phyloP scores from a whole-genome alignment of 2,113 vertebrate genomes.

The Lophochroa leadbeateri region DNA sequence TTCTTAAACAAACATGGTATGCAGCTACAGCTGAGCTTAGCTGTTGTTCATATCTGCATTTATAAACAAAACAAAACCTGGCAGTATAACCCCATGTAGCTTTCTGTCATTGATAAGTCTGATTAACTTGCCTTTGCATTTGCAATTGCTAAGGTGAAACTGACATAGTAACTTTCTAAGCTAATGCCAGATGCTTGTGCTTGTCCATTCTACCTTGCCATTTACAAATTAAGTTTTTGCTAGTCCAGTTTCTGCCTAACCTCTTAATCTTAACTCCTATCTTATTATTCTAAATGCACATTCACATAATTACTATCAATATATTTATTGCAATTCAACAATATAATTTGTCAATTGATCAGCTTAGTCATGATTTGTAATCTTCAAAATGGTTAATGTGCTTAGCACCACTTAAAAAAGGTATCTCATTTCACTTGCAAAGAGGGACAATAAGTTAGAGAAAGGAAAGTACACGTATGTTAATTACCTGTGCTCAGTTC shows the following conservation, averaged over 20 bases:
- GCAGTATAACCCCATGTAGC: rapidly evolving
- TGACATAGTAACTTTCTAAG: neutral
- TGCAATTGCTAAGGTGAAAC: neutral
- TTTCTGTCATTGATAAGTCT: neutral
- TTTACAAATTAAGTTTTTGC: neutral
- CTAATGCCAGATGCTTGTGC: neutral
- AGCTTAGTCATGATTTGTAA: neutral
- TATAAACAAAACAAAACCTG: neutral
- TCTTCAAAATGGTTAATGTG: neutral
- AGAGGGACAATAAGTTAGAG: neutral
- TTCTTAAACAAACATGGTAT: neutral
- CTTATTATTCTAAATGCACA: neutral
- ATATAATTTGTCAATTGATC: neutral
- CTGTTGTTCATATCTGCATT: neutral
- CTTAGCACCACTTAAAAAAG: neutral
- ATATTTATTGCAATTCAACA: neutral
- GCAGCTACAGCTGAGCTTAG: neutral
- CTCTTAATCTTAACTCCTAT: neutral
- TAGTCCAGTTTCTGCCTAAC: neutral
- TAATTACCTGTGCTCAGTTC: neutral
- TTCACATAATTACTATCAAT: neutral
- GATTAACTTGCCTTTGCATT: neutral
- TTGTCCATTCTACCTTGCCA: neutral
- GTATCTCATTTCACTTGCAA: neutral
- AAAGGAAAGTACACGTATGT: neutral